A percentile compares a stretch with the other conserved stretches of the same genome.
phyloP scores from a whole-genome alignment of 35 echinoderm and acorn worm genomes.

The Anneissia japonica region DNA sequence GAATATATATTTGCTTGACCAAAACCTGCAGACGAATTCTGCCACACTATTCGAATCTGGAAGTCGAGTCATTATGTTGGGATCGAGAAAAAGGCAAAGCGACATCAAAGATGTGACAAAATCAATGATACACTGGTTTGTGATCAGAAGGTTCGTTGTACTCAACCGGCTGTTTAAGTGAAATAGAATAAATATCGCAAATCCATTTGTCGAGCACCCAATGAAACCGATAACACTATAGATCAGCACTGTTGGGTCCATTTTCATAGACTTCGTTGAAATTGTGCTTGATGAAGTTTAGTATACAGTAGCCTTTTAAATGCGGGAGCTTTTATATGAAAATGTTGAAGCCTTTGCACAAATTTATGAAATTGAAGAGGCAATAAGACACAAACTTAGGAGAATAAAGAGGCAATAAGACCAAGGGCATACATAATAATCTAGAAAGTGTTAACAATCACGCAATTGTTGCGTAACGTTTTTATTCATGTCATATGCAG shows the following conservation, averaged over 20 bases:
- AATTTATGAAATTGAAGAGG: too few relatives aligned
- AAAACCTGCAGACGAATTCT: conserved; percentile 65
- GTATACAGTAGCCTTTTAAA: too few relatives aligned
- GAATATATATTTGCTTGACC: conserved; percentile 73
- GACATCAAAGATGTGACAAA: not conserved
- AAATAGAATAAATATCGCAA: not conserved
- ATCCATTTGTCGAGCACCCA: not conserved
- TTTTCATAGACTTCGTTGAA: too few relatives aligned
- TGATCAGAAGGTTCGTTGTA: not conserved
- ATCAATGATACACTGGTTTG: not conserved
- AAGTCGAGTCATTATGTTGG: not conserved
- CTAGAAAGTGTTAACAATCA: too few relatives aligned
- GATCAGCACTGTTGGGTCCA: not conserved
- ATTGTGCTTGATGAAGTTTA: too few relatives aligned
- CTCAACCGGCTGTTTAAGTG: not conserved
- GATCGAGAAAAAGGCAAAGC: not conserved
- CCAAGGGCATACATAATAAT: too few relatives aligned
- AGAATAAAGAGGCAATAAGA: too few relatives aligned
- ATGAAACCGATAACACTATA: not conserved
- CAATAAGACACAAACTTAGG: too few relatives aligned
- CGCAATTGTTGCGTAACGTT: too few relatives aligned
- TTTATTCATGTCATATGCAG: too few relatives aligned
- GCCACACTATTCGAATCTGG: not conserved
- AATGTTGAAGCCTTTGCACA: too few relatives aligned
- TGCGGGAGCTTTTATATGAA: too few relatives aligned